phyloP scores from a whole-genome alignment of 1,140 invertebrate genomes.

The Meloidogyne floridensis region DNA sequence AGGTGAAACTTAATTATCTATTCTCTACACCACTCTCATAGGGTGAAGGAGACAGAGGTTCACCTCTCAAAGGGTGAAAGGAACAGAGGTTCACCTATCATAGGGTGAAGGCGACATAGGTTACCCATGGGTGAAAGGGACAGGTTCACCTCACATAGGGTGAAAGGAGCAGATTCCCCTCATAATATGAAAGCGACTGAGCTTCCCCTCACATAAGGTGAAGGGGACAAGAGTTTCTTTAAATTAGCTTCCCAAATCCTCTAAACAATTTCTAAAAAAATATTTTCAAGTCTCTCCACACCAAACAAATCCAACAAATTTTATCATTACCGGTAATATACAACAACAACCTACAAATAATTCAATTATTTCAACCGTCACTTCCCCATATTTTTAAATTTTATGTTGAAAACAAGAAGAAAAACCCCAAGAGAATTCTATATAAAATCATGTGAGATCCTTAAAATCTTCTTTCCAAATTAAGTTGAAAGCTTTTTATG shows the following conservation, averaged over 20 bases:
- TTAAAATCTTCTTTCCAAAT: neutral
- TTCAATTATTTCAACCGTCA: neutral
- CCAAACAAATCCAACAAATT: slow-evolving; percentile 2
- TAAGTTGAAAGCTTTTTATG: neutral
- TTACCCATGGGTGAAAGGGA: too few species aligned
- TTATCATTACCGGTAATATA: neutral
- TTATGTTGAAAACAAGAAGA: neutral
- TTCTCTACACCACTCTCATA: too few species aligned
- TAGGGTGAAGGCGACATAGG: too few species aligned
- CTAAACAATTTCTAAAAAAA: neutral
- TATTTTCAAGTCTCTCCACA: too few species aligned
- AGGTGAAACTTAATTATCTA: neutral
- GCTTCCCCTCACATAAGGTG: too few species aligned
- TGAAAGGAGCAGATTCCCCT: neutral
- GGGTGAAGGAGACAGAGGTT: too few species aligned
- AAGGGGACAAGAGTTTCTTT: too few species aligned
- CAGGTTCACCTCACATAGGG: too few species aligned
- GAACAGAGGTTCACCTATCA: too few species aligned
- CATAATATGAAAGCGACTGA: too few species aligned
- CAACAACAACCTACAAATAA: slow-evolving; percentile 1
- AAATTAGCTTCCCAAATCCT: neutral
- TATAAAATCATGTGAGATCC: neutral
- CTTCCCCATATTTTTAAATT: neutral
- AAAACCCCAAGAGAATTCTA: neutral
- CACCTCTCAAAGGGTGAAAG: too few species aligned